Base-by-base conservation (phyloP, 1,140 invertebrate species). In the Nymphalis io region DNA sequence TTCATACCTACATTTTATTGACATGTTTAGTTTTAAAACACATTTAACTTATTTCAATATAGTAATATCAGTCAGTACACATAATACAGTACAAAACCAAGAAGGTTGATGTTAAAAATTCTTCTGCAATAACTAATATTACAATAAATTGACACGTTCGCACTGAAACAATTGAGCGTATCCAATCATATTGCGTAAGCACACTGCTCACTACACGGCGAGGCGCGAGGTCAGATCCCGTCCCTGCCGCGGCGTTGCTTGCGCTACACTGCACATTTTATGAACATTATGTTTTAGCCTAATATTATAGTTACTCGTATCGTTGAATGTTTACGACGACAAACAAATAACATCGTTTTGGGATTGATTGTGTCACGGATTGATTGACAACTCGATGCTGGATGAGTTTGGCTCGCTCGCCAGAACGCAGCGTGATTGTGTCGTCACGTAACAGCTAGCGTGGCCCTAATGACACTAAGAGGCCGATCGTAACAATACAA, bases 161-260 rank as follows among this genome's bases (percentile, higher is more conserved):
- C 21, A 6, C 11, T 4, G 21, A 23, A 55, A 27, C 51, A 20
- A 55, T 27, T 55, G 15, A 23, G 1, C 51, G 51, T 23, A 21
- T 27, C 51, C 13, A 27, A 21, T 23, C 51, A 27, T 21, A n/a
- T 55, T 55, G 51, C 13, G 51, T 21, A 27, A 55, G 51, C 51
- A 12, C 20, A 33, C 6, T 33, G 27, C 27, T 33, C 27, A 8
- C 27, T 33, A 33, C 27, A 33, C 27, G 1, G 27, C 27, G 27
- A 33, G 5, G 20, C 20, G 51, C 51, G 51, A 51, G 48, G 48
- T 20, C 48, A 18, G 13, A 10, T 13, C 48, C 16, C 12, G 48
- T 51, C 1, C 42, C 42, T n/a, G 15, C 12, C n/a, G n/a, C n/a
- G n/a, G n/a, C 27, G 10, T 8, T 8, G 27, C 5, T 13, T 44